phyloP scores from a whole-genome alignment of 2,888 invertebrate genomes.

The Apodemia duryi region DNA sequence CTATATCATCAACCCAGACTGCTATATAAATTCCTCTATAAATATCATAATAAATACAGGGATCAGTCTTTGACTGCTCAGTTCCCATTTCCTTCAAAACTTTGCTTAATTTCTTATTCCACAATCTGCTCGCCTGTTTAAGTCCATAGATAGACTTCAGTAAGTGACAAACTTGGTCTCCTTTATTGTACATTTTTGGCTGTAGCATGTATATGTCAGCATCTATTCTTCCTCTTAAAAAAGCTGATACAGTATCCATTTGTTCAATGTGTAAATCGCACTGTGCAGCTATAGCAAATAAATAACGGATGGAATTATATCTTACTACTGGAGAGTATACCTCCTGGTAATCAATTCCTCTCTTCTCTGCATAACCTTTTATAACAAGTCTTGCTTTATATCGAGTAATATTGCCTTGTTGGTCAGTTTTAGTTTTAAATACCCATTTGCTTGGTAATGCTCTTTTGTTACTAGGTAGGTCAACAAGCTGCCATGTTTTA shows the following conservation, averaged over 20 bases:
- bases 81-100: slow-evolving; percentile 21
- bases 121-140: slow-evolving; percentile 26
- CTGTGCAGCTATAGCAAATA: slow-evolving; percentile 26
- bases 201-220: slow-evolving; percentile 30
- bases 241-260: slow-evolving; percentile 31
- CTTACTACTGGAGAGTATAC: slow-evolving; percentile 29
- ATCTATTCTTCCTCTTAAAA: slow-evolving; percentile 32
- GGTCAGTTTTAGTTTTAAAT: slow-evolving; percentile 27
- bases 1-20: slow-evolving; percentile 28
- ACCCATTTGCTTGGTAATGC: slow-evolving; percentile 27
- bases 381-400: slow-evolving; percentile 27
- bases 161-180: slow-evolving; percentile 29
- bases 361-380: slow-evolving; percentile 18
- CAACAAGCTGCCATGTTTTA: slow-evolving; percentile 5
- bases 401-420: slow-evolving; percentile 22
- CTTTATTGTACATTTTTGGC: slow-evolving; percentile 24
- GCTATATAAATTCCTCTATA: slow-evolving; percentile 24
- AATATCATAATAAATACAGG: slow-evolving; percentile 27
- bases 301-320: slow-evolving; percentile 29
- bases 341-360: neutral
- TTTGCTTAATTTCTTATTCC: slow-evolving; percentile 21
- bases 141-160: slow-evolving; percentile 30
- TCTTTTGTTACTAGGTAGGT: slow-evolving; percentile 12
- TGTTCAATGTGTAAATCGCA: slow-evolving; percentile 25
- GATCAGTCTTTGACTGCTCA: slow-evolving; percentile 23